Conservation (phyloP, 2,797 vertebrate genomes). For the Gymnothorax javanicus region DNA sequence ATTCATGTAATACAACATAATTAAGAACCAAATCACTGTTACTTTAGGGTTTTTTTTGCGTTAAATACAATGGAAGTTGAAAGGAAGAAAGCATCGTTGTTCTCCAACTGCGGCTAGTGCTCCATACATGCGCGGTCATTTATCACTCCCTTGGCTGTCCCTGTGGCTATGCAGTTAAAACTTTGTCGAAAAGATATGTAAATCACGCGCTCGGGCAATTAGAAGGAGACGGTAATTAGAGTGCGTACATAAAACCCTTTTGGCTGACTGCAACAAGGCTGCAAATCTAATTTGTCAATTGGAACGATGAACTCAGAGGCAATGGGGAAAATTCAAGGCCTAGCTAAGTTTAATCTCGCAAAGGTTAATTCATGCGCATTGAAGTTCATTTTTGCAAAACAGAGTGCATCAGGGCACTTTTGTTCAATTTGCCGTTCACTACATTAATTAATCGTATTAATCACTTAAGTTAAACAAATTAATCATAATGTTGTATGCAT, state of each 20-base stretch:
- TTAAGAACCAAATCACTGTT: constrained; percentile 34
- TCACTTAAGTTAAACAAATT: background rate
- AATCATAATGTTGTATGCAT: background rate
- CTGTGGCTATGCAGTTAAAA: background rate
- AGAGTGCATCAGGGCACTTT: background rate
- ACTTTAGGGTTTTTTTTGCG: background rate
- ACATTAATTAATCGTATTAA: background rate
- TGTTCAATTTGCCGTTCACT: background rate
- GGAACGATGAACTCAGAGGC: background rate
- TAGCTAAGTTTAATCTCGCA: background rate
- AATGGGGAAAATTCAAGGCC: background rate
- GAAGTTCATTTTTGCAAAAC: background rate
- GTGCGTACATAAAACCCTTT: background rate
- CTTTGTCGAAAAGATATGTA: background rate
- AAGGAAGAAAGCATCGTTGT: background rate
- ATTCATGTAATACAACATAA: constrained; percentile 34
- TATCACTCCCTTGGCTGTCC: background rate
- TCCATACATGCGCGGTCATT: background rate
- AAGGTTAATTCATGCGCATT: background rate
- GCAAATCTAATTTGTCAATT: background rate
- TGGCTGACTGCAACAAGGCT: background rate
- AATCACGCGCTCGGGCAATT: background rate
- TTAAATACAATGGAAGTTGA: background rate
- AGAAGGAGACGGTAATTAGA: background rate
- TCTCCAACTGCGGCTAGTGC: background rate